Evolutionary conservation across 1,140 invertebrate species (phyloP).

Genomic region (fruit fly (Drosophila melanogaster)): Release_6_plus_ISO1_MT NT_033777.3:14291501-14292000

Average conservation of each 20-base stretch:
- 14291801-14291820: slow-evolving; percentile 76
- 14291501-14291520: neutral
- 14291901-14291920: slow-evolving; percentile 72
- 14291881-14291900: slow-evolving; percentile 78
- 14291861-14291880: slow-evolving; percentile 74
- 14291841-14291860: slow-evolving; percentile 41
- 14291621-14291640: too few relatives aligned
- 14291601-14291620: too few relatives aligned
- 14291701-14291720: neutral
- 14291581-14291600: too few relatives aligned
- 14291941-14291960: slow-evolving; percentile 41
- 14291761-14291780: neutral
- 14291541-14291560: too few relatives aligned
- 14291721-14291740: slow-evolving; percentile 6
- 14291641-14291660: neutral
- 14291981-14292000: slow-evolving; percentile 19
- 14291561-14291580: too few relatives aligned
- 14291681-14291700: neutral
- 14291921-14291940: slow-evolving; percentile 39
- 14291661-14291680: neutral
- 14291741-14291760: slow-evolving; percentile 28
- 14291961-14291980: slow-evolving; percentile 8
- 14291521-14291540: too few relatives aligned
- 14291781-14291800: slow-evolving; percentile 19
- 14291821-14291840: slow-evolving; percentile 59